Percentiles rank a stretch among this genome's conserved stretches.
phyloP scores from a whole-genome alignment of 2,113 vertebrate species.

The Pedetes capensis region DNA sequence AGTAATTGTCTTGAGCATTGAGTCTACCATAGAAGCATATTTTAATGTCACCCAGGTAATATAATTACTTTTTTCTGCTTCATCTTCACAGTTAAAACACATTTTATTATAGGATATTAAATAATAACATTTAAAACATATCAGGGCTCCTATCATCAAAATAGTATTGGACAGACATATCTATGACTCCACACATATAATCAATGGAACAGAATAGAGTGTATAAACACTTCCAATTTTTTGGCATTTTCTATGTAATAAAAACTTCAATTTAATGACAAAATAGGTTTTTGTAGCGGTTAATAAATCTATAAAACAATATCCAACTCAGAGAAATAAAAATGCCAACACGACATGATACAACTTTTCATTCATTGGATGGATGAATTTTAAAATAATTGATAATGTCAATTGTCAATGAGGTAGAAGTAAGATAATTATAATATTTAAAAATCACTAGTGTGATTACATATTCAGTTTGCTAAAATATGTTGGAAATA shows the following conservation, averaged over 20 bases:
- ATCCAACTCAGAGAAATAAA: background rate
- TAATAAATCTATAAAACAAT: background rate
- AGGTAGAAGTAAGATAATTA: background rate
- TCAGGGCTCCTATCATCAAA: background rate
- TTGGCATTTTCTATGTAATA: background rate
- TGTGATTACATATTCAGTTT: background rate
- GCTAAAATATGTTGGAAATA: background rate
- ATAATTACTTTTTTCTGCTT: background rate
- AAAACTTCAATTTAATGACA: background rate
- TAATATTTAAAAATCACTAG: background rate
- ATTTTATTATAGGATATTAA: slow-evolving; percentile 12
- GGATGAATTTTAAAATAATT: background rate
- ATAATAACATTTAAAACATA: background rate
- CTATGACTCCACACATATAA: background rate
- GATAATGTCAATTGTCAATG: background rate
- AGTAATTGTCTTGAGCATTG: background rate
- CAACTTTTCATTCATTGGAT: background rate
- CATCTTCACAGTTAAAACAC: background rate
- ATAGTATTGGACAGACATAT: background rate
- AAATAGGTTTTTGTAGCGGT: background rate
- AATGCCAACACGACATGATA: background rate
- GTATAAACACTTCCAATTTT: background rate
- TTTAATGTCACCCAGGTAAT: background rate
- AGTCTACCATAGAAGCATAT: background rate
- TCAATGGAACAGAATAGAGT: background rate